Conservation (phyloP, 2,797 vertebrate species). For the Cryptoblepharus egeriae region DNA sequence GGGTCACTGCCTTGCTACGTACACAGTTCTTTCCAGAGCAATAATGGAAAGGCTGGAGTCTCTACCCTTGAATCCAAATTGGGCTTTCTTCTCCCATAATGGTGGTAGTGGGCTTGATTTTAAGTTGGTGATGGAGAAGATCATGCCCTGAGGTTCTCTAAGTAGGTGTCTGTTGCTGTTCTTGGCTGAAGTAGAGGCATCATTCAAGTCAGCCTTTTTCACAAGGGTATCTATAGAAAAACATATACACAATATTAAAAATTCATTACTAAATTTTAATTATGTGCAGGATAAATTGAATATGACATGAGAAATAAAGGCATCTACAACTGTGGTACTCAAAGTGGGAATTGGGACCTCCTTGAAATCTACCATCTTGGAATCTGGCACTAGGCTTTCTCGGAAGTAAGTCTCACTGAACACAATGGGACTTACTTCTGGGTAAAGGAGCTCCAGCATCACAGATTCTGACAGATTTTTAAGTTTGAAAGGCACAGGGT, state of each 20-base stretch:
- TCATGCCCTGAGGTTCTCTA: neutral
- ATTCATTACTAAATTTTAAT: neutral
- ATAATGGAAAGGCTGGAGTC: neutral
- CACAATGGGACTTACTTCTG: too few species aligned
- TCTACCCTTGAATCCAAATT: neutral
- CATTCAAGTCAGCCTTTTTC: neutral
- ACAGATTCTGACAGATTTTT: too few species aligned
- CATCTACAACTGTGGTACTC: too few species aligned
- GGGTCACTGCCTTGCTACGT: neutral
- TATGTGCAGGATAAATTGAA: neutral
- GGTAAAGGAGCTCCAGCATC: too few species aligned
- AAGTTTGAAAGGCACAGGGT: too few species aligned
- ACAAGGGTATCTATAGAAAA: conserved; percentile 26
- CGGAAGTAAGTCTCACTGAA: too few species aligned
- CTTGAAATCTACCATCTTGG: too few species aligned
- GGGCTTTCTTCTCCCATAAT: neutral
- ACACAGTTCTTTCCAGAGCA: neutral
- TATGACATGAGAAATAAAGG: too few species aligned
- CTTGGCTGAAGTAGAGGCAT: neutral
- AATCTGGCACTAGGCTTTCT: too few species aligned
- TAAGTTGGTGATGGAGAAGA: neutral
- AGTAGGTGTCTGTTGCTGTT: neutral
- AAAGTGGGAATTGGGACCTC: too few species aligned
- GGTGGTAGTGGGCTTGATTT: neutral
- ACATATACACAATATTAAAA: neutral